Base-by-base conservation (phyloP, 2,797 vertebrate genomes). In the Monodelphis domestica region DNA sequence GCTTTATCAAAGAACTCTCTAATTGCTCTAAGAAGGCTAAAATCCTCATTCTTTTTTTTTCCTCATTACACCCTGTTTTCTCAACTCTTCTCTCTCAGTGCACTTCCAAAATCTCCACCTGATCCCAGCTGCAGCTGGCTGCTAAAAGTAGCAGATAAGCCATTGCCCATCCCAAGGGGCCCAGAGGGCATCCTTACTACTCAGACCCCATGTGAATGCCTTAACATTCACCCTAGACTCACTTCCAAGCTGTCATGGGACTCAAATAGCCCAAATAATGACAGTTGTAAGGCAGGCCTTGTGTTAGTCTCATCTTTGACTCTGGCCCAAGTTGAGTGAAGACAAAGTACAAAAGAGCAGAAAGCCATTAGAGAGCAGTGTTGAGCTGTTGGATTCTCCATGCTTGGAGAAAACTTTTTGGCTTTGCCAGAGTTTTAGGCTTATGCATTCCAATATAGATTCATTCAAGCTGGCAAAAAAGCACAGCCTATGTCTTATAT, bases 391-490 rank as follows among this genome's bases (percentile, higher is more conserved):
- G 87, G 6, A 2, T 88, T 53, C 38, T n/a, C 28, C 7, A 88
- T 51, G 51, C 51, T 88, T 5, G 53, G 21, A 7, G 30, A 33
- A 51, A 53, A 88, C 1, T 30, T 88, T 53, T 88, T 51, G 87
- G 51, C 52, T 53, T 21, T 78, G 38, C 70, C 51, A 88, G 87
- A 88, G 17, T 88, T 28, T 33, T 53, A 88, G 51, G 15, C 52
- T 88, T 51, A 53, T 88, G 52, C 51, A 88, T 88, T 88, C 28
- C 87, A 88, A 88, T 88, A 88, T 88, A 88, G 87, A 88, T 88
- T 88, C 87, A 53, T 51, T 88, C 50, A 51, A 88, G 50, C 50
- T 53, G 50, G 87, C 87, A 45, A 45, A 78, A 78, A 78, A 78
- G 70, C 21, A 78, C n/a, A 45, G 70, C 70, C 70, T 78, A 78